Base-by-base conservation (phyloP, 2,113 vertebrate species). In the Pao palembangensis region DNA sequence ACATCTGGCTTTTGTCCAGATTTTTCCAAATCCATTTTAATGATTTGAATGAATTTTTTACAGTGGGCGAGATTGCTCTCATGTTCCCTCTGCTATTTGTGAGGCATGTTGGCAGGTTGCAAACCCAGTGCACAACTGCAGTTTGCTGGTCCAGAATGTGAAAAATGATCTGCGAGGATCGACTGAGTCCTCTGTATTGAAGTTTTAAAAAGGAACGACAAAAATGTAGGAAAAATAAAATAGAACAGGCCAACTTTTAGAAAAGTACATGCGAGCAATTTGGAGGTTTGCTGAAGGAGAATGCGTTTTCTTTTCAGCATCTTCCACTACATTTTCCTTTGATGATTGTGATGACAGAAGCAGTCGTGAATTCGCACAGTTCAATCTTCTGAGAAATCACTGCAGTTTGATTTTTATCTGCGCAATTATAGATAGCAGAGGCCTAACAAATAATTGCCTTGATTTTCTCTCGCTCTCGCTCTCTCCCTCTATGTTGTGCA, bases 361-460 rank as follows among this genome's bases (percentile, higher is more conserved):
- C 78, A 79, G 68, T 52, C 18, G n/a, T 72, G 73, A 67, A 84
- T 79, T 64, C 67, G 75, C 75, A 82, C 67, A 28, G 61, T 69
- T 71, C 71, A 81, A 84, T 85, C 85, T 82, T 68, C 73, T 51
- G 78, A 87, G 82, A 88, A 85, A 88, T 88, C 84, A 76, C 19
- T 71, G 69, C 72, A 61, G 67, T 82, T 85, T 78, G 83, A 85
- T 87, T 84, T 81, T 80, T 84, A 87, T 88, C 84, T 79, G 72
- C 73, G 76, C 76, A 88, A 86, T 89, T 88, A 87, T 82, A 84
- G 84, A 86, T 82, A 86, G 81, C 79, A 70, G 61, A 79, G 43
- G 70, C 69, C 83, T 79, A 79, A 78, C 79, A 83, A 83, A 80
- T 85, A 87, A 87, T 87, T 89, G 83, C 77, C 75, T 86, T 74